Base-by-base conservation (phyloP, 2,888 invertebrate species). In the Drosophila pseudotakahashii region DNA sequence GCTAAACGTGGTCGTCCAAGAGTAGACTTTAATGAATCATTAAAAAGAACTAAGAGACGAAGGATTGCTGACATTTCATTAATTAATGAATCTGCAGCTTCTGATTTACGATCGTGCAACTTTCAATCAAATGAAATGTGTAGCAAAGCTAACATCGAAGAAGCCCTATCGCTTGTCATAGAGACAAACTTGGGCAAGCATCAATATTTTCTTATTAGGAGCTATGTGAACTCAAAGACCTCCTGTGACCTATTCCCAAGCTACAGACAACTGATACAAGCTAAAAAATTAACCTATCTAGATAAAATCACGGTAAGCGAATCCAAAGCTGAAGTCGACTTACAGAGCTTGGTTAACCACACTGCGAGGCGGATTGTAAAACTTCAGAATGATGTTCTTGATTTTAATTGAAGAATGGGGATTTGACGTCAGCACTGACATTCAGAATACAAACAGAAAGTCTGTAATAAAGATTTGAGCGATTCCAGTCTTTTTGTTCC, bases 11-110 rank as follows among this genome's bases (percentile, higher is more conserved):
- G 44, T 14, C 60, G 13, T 45, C 44, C 34, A 11, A 55, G 45
- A 55, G 16, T 42, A 3, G 34, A 58, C 11, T 66, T 59, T 48
- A 14, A 10, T 37, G 50, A 60, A 14, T 45, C 60, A 50, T 60
- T 44, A 19, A 55, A 60, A 44, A 60, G 50, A 32, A 55, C 51
- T 10, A 55, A 52, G 13, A 13, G 54, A 36, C 54, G 45, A 51
- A 50, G 51, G 51, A 60, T 61, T 39, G 39, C 61, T 55, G 42
- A 55, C 51, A 34, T 51, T 37, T 36, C 23, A 19, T n/a, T n/a
- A 51, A 39, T 10, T 26, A 52, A 39, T 52, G 14, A 52, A 30
- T 26, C 23, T 52, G 52, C 52, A 39, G 50, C 50, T 50, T 13
- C 16, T 36, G 34, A 50, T 2, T 16, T 50, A 34, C 34, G 34